These are phyloP conservation scores for Euphonia xanthogaster DNA, from an alignment of 2,797 vertebrate genomes.

Conservation along the genomic window DNA sequence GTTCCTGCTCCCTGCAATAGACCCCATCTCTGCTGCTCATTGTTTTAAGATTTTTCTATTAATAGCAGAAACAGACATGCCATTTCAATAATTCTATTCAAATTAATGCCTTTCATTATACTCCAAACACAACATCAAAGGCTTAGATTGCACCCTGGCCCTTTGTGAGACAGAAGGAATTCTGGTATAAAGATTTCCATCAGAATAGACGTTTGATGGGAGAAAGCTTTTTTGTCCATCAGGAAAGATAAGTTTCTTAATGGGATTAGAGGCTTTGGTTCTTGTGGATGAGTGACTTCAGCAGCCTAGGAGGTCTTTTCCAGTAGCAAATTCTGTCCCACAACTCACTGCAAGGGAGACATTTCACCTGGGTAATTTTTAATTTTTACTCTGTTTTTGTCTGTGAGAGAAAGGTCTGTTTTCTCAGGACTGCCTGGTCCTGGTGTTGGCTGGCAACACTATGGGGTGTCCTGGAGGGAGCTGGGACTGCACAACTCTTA, in stretches of 20 bases:
- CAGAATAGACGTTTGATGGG: conserved; percentile 53
- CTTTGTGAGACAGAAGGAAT: conserved; percentile 35
- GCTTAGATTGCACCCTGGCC: conserved; percentile 53
- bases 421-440: not conserved
- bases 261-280: conserved; percentile 43
- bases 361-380: not conserved
- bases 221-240: conserved; percentile 52
- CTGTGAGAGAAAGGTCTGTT: not conserved
- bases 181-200: conserved; percentile 59
- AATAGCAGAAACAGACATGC: conserved; percentile 59
- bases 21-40: conserved; percentile 32
- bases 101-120: conserved; percentile 69
- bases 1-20: conserved; percentile 16
- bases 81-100: conserved; percentile 68
- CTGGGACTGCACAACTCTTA: not conserved
- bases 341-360: not conserved
- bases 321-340: not conserved
- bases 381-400: not conserved
- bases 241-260: conserved; percentile 56
- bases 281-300: conserved; percentile 12
- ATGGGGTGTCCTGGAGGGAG: not conserved
- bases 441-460: not conserved
- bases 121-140: conserved; percentile 63
- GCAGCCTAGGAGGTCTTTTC: conserved; percentile 30
- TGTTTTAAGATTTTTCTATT: conserved; percentile 65